A percentile compares a stretch with the other conserved stretches of the same genome.
Conservation (phyloP, 2,113 vertebrate genomes). For the Callorhinus ursinus region DNA sequence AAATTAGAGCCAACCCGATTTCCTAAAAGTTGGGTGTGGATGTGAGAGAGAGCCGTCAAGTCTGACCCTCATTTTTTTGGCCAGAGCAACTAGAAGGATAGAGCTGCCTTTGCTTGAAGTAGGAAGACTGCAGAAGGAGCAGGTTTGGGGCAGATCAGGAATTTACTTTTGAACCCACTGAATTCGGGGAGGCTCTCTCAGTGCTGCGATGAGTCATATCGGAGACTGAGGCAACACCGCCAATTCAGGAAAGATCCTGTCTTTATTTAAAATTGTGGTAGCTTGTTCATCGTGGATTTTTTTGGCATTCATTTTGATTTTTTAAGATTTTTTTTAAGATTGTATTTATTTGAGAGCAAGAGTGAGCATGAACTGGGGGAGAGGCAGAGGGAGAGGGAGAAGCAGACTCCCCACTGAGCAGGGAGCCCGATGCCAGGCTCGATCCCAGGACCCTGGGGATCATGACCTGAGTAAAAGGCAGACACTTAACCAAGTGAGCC, state of each 20-base stretch:
- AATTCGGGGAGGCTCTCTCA: background rate
- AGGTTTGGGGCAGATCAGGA: background rate
- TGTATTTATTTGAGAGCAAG: background rate
- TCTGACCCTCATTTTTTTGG: background rate
- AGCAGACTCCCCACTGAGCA: background rate
- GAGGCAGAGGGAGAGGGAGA: background rate
- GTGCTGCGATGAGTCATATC: accelerated
- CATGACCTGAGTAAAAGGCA: background rate
- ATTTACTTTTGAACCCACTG: background rate
- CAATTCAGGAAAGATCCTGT: background rate
- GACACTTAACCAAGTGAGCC: background rate
- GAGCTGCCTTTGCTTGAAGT: background rate
- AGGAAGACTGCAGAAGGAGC: background rate
- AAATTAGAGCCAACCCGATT: background rate
- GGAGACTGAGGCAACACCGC: background rate
- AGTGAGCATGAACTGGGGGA: too few relatives aligned
- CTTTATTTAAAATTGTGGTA: background rate
- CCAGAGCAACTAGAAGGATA: background rate
- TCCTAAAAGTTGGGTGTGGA: background rate
- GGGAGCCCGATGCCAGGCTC: background rate
- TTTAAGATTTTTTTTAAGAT: background rate
- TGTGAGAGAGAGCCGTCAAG: background rate
- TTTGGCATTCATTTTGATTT: background rate
- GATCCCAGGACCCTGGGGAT: background rate
- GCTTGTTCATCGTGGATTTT: background rate